Base-by-base conservation (phyloP, 2,888 invertebrate genomes). In the Drosophila borborema region DNA sequence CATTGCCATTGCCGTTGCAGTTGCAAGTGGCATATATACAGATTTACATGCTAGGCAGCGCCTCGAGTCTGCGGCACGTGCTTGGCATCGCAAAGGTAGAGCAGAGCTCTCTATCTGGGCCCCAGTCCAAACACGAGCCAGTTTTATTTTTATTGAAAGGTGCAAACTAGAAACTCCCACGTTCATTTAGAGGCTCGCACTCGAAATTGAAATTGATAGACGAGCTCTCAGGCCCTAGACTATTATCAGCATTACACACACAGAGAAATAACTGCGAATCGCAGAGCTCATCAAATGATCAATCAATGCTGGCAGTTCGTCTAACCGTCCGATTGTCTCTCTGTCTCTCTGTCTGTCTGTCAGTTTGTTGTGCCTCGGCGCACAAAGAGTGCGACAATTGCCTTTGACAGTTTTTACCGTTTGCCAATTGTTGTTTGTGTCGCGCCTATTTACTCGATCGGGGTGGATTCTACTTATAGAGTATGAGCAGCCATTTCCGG, bases 371-470 rank as follows among this genome's bases (percentile, higher is more conserved):
- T 80, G 67, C 80, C 76, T 49, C n/a, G 40, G 38, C 58, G 58
- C 65, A 85, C 85, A 85, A 85, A 82, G 77, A 55, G 73, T 53
- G 55, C 67, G 66, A 88, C 89, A 90, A 86, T 90, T 84, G 85
- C 85, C 77, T 72, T 79, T 90, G 86, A 90, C 90, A 90, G 90
- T 81, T 90, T 86, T 78, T 76, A 84, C 84, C 76, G 85, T 86
- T 90, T 67, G 54, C 59, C 86, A 72, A 88, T 88, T 81, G 74
- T 79, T 86, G 88, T 78, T 76, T 71, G 68, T 71, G 71, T 75
- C 79, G 69, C 77, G 84, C 74, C 74, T 58, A 48, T 59, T 66
- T 61, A 79, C 58, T 55, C 51, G 53, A 53, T 38, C 41, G 36
- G 81, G 61, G 58, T 56, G 77, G 66, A 49, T 72, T 61, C 56